These are phyloP conservation scores for Julus scanicus DNA, from an alignment of 2,888 invertebrate species.

Conservation along the genomic window DNA sequence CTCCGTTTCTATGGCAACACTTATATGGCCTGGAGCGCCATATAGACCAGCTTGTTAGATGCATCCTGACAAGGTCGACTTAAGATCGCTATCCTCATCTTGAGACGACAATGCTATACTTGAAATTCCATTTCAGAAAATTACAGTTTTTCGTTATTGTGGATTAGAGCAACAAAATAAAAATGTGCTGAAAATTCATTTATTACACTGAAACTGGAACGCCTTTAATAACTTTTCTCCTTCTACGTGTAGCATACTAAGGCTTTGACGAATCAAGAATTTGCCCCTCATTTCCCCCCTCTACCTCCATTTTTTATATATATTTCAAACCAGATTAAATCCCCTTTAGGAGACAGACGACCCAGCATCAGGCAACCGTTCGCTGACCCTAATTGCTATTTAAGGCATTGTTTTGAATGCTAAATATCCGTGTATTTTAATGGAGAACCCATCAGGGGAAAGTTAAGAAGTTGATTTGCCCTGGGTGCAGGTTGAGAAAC, in stretches of 20 bases:
- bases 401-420: constrained; percentile 36
- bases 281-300: not conserved
- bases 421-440: constrained; percentile 20
- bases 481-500: constrained; percentile 30
- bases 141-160: not conserved
- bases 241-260: not conserved
- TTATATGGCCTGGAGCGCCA: not conserved
- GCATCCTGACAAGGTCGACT: constrained; percentile 5
- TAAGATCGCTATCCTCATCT: constrained; percentile 6
- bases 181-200: no score
- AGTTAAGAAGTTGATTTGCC: constrained; percentile 38
- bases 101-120: not conserved
- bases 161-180: no score
- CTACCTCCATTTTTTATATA: not conserved
- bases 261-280: not conserved
- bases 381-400: constrained; percentile 45
- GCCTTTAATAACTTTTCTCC: not conserved
- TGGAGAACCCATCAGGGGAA: constrained; percentile 19
- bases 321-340: constrained; percentile 9
- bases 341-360: constrained; percentile 41
- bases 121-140: not conserved
- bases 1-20: constrained; percentile 10
- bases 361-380: constrained; percentile 43
- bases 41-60: not conserved
- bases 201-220: not conserved